Evolutionary conservation across 2,888 invertebrate species (phyloP).

Genomic region (Drosophila prostipennis): DNA sequence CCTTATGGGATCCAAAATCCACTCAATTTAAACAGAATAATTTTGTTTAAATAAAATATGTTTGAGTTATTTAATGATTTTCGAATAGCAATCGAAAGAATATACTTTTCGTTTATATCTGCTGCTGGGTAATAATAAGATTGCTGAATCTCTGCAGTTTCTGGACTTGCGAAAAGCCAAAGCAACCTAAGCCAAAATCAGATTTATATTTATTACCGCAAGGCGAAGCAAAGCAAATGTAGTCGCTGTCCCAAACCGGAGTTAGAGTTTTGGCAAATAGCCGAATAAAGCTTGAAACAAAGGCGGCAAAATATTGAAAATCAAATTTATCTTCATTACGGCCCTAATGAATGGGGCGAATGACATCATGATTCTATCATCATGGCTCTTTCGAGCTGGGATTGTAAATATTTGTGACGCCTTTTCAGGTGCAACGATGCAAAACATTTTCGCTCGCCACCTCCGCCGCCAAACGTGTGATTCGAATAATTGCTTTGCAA

Average conservation of each 20-base stretch:
- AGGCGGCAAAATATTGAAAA: constrained; percentile 58
- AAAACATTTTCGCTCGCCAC: constrained; percentile 52
- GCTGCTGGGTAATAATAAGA: not conserved
- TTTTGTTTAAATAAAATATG: too few species aligned
- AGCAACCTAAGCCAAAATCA: constrained; percentile 8
- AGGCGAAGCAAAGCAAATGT: constrained; percentile 5
- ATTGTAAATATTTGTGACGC: constrained; percentile 50
- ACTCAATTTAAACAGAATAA: too few species aligned
- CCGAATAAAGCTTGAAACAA: constrained; percentile 35
- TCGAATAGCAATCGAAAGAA: not conserved
- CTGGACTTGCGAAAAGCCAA: constrained; percentile 7
- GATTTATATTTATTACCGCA: constrained; percentile 17
- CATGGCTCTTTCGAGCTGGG: constrained; percentile 1
- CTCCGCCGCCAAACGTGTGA: constrained; percentile 63
- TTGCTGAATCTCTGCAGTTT: constrained; percentile 5
- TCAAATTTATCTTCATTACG: constrained; percentile 70
- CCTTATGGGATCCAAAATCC: not conserved
- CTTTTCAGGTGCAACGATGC: constrained; percentile 70
- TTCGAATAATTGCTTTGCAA: constrained; percentile 76
- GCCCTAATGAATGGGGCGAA: constrained; percentile 51
- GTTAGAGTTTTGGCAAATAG: constrained; percentile 22
- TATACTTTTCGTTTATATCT: not conserved
- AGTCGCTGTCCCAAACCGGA: constrained; percentile 15
- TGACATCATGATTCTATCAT: constrained; percentile 67
- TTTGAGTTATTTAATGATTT: too few species aligned